Evolutionary conservation across 2,888 invertebrate genomes (phyloP).

Genomic region (Nomada flava): DNA sequence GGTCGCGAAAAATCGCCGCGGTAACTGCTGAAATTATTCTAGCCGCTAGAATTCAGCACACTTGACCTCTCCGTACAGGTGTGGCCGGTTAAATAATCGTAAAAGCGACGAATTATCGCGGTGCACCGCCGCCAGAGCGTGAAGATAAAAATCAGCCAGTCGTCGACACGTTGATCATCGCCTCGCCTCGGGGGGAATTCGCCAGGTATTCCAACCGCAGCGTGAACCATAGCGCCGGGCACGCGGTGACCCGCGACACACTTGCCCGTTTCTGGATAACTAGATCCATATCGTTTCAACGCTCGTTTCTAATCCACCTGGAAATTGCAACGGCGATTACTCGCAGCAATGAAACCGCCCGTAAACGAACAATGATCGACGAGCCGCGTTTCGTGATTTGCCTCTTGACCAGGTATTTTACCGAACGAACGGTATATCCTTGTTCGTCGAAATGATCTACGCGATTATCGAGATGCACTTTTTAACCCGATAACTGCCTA

Average conservation of each 20-base stretch:
- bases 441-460: neutral
- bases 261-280: slow-evolving; percentile 58
- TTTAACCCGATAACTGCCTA: too few species aligned
- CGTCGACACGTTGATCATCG: slow-evolving; percentile 67
- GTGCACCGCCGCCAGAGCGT: slow-evolving; percentile 54
- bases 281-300: slow-evolving; percentile 63
- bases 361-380: slow-evolving; percentile 58
- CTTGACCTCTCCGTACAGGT: slow-evolving; percentile 51
- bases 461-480: neutral
- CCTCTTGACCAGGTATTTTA: neutral
- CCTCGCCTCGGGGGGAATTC: slow-evolving; percentile 64
- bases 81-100: slow-evolving; percentile 60
- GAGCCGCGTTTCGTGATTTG: slow-evolving; percentile 22
- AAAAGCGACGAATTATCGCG: slow-evolving; percentile 64
- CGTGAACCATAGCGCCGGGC: slow-evolving; percentile 45
- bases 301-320: slow-evolving; percentile 54
- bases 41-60: slow-evolving; percentile 2
- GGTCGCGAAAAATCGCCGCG: slow-evolving; percentile 1
- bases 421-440: neutral
- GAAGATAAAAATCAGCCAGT: slow-evolving; percentile 62
- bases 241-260: slow-evolving; percentile 67
- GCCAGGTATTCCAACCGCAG: slow-evolving; percentile 15
- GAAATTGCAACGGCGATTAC: slow-evolving; percentile 48
- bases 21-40: slow-evolving; percentile 8
- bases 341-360: slow-evolving; percentile 26